phyloP scores from a whole-genome alignment of 2,888 invertebrate species.

The Luperina nickerlii region DNA sequence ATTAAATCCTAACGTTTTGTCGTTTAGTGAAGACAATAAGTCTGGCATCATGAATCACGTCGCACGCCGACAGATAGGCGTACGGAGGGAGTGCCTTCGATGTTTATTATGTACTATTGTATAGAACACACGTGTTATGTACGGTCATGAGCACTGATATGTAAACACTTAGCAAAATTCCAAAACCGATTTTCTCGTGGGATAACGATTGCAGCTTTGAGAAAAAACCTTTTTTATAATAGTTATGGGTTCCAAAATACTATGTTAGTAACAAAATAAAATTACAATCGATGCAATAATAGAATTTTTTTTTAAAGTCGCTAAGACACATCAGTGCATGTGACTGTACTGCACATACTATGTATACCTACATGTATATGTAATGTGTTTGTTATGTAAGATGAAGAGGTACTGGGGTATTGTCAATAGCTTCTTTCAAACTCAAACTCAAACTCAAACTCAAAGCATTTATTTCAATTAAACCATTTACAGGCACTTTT shows the following conservation, averaged over 20 bases:
- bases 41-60: constrained; percentile 51
- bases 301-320: background rate
- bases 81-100: constrained; percentile 38
- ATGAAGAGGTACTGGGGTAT: constrained; percentile 1
- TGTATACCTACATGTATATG: background rate
- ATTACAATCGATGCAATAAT: background rate
- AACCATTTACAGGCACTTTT: no score
- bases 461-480: no score
- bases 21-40: constrained; percentile 38
- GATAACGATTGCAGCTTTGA: background rate
- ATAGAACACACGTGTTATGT: constrained; percentile 27
- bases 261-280: background rate
- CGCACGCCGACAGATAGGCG: constrained; percentile 20
- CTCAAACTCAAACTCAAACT: no score
- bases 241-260: background rate
- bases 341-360: constrained; percentile 3
- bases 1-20: constrained; percentile 5
- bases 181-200: background rate
- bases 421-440: constrained; percentile 27
- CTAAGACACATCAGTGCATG: background rate
- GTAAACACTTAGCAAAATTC: background rate
- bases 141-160: background rate
- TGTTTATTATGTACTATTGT: constrained; percentile 29
- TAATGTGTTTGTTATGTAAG: constrained; percentile 37
- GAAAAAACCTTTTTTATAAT: background rate